Base-by-base conservation (phyloP, 2,113 vertebrate species). In the Eurystomus gularis region DNA sequence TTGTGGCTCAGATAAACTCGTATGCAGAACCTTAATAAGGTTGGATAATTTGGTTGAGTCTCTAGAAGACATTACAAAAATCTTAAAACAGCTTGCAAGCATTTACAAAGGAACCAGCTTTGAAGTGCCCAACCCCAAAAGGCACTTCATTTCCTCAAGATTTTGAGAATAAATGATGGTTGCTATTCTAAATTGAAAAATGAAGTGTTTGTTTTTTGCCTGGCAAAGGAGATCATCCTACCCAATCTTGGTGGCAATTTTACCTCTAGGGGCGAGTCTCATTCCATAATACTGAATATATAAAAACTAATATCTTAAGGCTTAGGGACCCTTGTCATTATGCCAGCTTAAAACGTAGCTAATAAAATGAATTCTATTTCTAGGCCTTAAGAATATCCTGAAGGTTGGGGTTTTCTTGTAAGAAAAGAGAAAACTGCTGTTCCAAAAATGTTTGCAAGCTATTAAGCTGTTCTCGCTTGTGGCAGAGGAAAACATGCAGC, bases 401-500 rank as follows among this genome's bases (percentile, higher is more conserved):
- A 46, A 68, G 33, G 19, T 15, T 17, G 52, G 17, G 42, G 13
- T 54, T 80, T 64, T 85, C 87, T 89, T 51, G 58, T 80, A 80
- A 91, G 66, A 65, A 82, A 94, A 89, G 68, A n/a, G 33, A 64
- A 91, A 87, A 71, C 5, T 39, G n/a, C 75, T 85, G 18, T 64
- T 91, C 72, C 84, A 86, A 70, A 96, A 94, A 82, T 4, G 42
- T 83, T 97, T 91, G 60, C 68, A 86, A 77, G 44, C 42, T 62
- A 69, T 88, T 94, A 94, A 88, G 71, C 81, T 94, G 61, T 76
- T 94, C 80, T 82, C 49, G 9, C 2, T 85, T 95, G 95, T 84
- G 64, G 92, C 79, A 91, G 86, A 95, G 64, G 65, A 81, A 96
- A 93, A 92, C 68, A 89, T 46, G 66, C 75, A 93, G 79, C 11